Base-by-base conservation (phyloP, 2,113 vertebrate species). In the Pomatorhinus ruficollis region DNA sequence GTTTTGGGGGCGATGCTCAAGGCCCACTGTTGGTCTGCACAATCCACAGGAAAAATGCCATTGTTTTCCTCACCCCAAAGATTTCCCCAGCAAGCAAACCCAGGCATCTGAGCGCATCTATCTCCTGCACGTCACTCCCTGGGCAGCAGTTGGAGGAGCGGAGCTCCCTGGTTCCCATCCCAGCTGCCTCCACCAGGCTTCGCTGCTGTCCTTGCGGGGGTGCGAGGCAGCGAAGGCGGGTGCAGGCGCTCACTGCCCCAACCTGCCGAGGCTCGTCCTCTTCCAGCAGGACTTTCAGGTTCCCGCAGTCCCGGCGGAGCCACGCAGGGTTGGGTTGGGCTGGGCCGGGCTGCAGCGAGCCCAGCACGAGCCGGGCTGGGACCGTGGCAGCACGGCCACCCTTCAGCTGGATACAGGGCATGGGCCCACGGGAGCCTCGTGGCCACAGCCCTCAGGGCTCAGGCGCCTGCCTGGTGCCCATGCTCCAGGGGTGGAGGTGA, bases 221-320 rank as follows among this genome's bases (percentile, higher is more conserved):
- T 6, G 23, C 35, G 3, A 47, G 12, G 22, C 77, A 19, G 31
- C 59, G 16, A 13, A 83, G 88, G 78, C 30, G 12, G 89, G 89
- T 40, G 21, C 89, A 33, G 77, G 74, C 61, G 0, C 83, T 64
- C 60, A 18, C 65, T 70, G 85, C 53, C 78, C 74, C 89, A 30
- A 96, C 95, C 93, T 95, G 96, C 95, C 27, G 82, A 18, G 94
- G 94, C 95, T 93, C 70, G 97, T 82, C 70, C 86, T 65, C 49
- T 86, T 64, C 87, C 86, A 89, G 91, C 89, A 84, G 89, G 96
- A 95, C 91, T 95, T 94, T 95, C 97, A 94, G 96, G 97, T 97
- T 97, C 79, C 87, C 31, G 17, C 25, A 83, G 37, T 33, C 35
- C 68, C 4, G 11, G 78, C 12, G 65, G 89, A 63, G 93, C 86